These are phyloP conservation scores for Drosophila meridionalis DNA, from an alignment of 2,888 invertebrate species.

Conservation along the genomic window DNA sequence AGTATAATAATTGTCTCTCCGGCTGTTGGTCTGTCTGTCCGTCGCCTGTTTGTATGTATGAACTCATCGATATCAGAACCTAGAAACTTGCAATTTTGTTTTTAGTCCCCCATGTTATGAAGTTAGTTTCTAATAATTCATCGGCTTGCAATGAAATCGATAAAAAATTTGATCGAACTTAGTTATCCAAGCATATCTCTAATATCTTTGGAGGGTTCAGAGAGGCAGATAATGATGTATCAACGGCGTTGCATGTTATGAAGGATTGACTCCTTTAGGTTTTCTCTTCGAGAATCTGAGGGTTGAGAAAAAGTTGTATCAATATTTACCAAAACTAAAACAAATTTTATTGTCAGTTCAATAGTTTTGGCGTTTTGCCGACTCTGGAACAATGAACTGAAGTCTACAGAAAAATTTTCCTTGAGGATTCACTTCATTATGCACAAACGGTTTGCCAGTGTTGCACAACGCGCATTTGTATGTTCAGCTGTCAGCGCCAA, in stretches of 20 bases:
- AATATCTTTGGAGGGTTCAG: too few species aligned
- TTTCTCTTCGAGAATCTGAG: neutral
- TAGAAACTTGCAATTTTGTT: too few species aligned
- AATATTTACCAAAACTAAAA: neutral
- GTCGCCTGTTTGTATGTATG: too few species aligned
- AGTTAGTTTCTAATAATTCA: too few species aligned
- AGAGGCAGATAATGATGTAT: too few species aligned
- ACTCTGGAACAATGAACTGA: neutral
- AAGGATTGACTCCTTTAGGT: neutral
- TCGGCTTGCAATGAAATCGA: too few species aligned
- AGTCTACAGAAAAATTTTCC: neutral
- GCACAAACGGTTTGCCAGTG: neutral
- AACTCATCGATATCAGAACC: too few species aligned
- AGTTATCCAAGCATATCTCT: too few species aligned
- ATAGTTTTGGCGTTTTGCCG: neutral
- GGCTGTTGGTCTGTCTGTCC: too few species aligned
- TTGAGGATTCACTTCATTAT: neutral
- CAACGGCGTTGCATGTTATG: neutral
- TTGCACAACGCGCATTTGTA: neutral
- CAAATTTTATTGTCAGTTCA: neutral
- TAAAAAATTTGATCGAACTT: too few species aligned
- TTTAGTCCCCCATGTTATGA: too few species aligned
- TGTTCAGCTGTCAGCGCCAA: conserved; percentile 5
- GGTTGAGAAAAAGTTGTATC: neutral
- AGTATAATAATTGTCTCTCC: too few species aligned